Conservation (phyloP, 2,888 invertebrate genomes). For the Caenorhabditis japonica region DNA sequence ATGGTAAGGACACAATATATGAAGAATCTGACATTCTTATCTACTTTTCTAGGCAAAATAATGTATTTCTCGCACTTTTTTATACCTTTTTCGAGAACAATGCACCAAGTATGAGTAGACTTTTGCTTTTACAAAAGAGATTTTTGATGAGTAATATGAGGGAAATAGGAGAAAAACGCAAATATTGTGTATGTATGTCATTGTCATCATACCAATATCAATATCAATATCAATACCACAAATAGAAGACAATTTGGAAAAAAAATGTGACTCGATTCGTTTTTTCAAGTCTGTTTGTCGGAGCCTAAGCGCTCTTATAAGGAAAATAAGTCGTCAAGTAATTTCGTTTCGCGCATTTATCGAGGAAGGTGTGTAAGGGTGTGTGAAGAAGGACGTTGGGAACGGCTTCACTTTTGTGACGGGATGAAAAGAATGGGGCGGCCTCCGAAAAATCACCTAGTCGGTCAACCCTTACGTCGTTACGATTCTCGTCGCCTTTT, state of each 20-base stretch:
- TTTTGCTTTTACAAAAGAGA: constrained; percentile 14
- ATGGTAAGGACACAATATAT: constrained; percentile 36
- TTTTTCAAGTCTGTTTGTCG: too few relatives aligned
- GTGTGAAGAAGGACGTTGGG: constrained; percentile 12
- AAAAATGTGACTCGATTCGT: too few relatives aligned
- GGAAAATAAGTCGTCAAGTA: constrained; percentile 10
- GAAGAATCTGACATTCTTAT: constrained; percentile 21
- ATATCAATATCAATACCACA: too few relatives aligned
- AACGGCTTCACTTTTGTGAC: constrained; percentile 42
- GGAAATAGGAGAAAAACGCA: constrained; percentile 32
- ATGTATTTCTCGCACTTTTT: too few relatives aligned
- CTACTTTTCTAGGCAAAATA: too few relatives aligned
- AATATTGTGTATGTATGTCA: too few relatives aligned
- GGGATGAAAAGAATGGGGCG: constrained; percentile 36
- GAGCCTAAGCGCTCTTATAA: constrained; percentile 3
- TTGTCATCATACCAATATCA: too few relatives aligned
- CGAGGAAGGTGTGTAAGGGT: constrained; percentile 25
- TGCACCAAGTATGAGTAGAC: too few relatives aligned
- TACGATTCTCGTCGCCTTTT: constrained; percentile 30
- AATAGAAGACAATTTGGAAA: neutral
- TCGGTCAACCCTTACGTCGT: constrained; percentile 55
- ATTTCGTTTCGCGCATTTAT: constrained; percentile 9
- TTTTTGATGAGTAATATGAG: constrained; percentile 27
- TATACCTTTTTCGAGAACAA: too few relatives aligned
- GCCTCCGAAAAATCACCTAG: constrained; percentile 53